Percentiles rank a stretch among this genome's conserved stretches.
Evolutionary conservation across 2,797 vertebrate species (phyloP).

Genomic region (Amblyraja radiata): DNA sequence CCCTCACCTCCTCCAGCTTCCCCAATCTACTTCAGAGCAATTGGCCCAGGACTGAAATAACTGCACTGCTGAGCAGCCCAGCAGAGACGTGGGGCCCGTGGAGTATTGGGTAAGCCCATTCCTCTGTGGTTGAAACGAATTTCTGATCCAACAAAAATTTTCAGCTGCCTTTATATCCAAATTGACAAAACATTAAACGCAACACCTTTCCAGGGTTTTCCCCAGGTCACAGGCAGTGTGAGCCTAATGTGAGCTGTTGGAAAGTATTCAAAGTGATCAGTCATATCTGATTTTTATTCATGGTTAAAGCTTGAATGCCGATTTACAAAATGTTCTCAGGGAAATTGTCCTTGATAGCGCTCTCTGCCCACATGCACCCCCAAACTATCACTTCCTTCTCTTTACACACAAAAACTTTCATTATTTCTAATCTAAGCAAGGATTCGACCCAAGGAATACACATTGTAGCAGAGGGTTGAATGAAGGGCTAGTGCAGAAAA

Average conservation of each 20-base stretch:
- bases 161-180: background rate
- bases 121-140: background rate
- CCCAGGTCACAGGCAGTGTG: background rate
- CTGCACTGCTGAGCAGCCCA: background rate
- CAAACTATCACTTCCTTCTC: background rate
- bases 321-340: constrained; percentile 21
- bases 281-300: background rate
- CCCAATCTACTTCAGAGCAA: background rate
- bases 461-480: no score
- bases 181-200: background rate
- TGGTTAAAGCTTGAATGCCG: background rate
- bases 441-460: no score
- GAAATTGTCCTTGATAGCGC: background rate
- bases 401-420: background rate
- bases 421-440: background rate
- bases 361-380: background rate
- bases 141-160: background rate
- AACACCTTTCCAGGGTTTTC: background rate
- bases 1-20: background rate
- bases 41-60: background rate
- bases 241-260: background rate
- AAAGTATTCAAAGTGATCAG: background rate
- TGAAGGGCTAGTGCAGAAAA: no score
- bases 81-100: background rate
- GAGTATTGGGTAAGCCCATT: background rate